phyloP scores from a whole-genome alignment of 2,888 invertebrate genomes.

The Megalurothrips usitatus region DNA sequence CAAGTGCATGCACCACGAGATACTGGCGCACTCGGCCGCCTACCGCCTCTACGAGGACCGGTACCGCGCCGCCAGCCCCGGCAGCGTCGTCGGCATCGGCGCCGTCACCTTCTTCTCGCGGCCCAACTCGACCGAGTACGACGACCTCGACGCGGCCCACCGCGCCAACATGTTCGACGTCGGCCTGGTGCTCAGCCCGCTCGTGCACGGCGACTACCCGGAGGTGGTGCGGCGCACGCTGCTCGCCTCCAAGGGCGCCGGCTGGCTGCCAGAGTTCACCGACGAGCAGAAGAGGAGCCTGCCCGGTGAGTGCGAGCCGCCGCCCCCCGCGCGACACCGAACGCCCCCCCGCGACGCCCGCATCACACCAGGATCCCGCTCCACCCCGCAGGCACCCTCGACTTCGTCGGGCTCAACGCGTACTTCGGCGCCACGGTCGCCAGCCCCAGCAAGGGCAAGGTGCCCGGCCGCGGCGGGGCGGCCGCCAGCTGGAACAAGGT shows the following conservation, averaged over 20 bases:
- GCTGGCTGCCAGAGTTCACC: not conserved
- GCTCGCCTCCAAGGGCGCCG: not conserved
- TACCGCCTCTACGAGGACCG: not conserved
- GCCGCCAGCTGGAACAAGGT: not conserved
- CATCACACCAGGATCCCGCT: not conserved
- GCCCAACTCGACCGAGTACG: not conserved
- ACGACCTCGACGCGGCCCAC: not conserved
- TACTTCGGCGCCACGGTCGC: not conserved
- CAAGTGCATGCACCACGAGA: not conserved
- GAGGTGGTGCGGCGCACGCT: not conserved
- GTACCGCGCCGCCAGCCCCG: not conserved
- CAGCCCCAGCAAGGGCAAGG: not conserved
- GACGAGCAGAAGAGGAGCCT: not conserved
- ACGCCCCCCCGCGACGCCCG: too few relatives aligned
- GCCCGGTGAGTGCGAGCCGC: not conserved
- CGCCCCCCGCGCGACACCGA: too few relatives aligned
- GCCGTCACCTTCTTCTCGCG: not conserved
- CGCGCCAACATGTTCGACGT: not conserved
- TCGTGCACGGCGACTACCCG: not conserved
- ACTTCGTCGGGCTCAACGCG: not conserved
- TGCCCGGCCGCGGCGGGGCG: not conserved
- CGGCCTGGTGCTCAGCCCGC: not conserved
- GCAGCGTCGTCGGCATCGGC: not conserved
- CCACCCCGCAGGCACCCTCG: not conserved
- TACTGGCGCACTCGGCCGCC: not conserved